Base-by-base conservation (phyloP, 2,797 vertebrate genomes). In the Scyliorhinus canicula region DNA sequence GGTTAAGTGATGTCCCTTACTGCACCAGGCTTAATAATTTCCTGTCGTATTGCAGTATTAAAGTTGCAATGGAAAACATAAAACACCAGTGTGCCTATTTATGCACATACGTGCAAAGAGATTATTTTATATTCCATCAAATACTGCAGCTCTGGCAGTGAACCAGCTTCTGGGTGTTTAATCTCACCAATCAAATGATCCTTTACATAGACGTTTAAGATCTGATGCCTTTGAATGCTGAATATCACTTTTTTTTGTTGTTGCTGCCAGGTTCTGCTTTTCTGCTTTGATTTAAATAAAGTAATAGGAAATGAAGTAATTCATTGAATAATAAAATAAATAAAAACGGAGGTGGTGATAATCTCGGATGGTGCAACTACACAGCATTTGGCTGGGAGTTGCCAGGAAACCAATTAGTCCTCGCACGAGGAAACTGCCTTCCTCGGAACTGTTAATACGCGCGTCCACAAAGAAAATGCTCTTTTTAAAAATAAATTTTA, bases 71-170 rank as follows among this genome's bases (percentile, higher is more conserved):
- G 63, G 60, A 67, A 67, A 93, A 24, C 63, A 93, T 28, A 67
- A 47, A 44, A 60, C 16, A 12, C 44, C 28, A 44, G 26, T 16
- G n/a, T 16, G 47, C 31, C 40, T 52, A 26, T n/a, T 21, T 21
- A 91, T 0, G 26, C 50, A 86, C 50, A 35, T 31, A 40, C 2
- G 7, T 12, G 24, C 55, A 16, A 9, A 26, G 6, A 50, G 11
- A 31, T 44, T 67, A 44, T 93, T 57, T 88, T 69, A 93, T 69
- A 93, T 93, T 93, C 91, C 91, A 93, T 93, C 63, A 93, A 69
- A 69, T 93, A 93, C 90, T n/a, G 60, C 63, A 47, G 57, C 28
- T 63, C 69, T 50, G 50, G 40, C 47, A 44, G 44, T 47, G 63
- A 60, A 24, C 11, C 28, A n/a, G 47, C 12, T 94, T 71, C 26